These are phyloP conservation scores for Scaptomyza parva DNA, from an alignment of 2,888 invertebrate species.

Conservation along the genomic window DNA sequence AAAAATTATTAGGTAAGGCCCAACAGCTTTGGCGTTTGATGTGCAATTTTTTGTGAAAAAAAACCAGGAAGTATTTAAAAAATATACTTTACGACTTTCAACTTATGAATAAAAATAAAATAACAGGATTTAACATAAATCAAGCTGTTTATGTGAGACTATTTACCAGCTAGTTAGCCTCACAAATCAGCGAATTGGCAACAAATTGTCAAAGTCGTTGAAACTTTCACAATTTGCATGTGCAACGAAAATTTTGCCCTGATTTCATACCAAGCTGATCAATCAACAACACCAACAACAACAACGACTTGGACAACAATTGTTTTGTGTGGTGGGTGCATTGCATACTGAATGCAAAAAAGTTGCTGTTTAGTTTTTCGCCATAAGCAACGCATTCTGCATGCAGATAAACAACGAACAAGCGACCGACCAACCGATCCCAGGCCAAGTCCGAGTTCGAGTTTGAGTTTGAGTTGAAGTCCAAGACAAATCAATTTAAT, in stretches of 20 bases:
- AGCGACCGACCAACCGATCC: constrained; percentile 33
- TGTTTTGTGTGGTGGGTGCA: constrained; percentile 41
- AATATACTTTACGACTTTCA: too few species aligned
- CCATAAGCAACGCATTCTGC: constrained; percentile 65
- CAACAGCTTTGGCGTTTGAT: constrained; percentile 4
- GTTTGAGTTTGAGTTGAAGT: too few species aligned
- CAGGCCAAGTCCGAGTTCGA: constrained; percentile 17
- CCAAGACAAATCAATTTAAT: constrained; percentile 60
- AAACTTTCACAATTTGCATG: constrained; percentile 72
- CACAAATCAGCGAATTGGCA: constrained; percentile 62
- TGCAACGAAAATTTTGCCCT: constrained; percentile 66
- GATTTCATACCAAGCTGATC: constrained; percentile 65
- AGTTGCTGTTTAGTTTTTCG: constrained; percentile 55
- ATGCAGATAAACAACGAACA: constrained; percentile 64
- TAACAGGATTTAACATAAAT: constrained; percentile 71
- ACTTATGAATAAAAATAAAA: neutral
- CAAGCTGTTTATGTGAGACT: constrained; percentile 30
- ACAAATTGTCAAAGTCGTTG: constrained; percentile 29
- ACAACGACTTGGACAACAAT: constrained; percentile 33
- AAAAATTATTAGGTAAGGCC: constrained; percentile 14
- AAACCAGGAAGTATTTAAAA: constrained; percentile 8
- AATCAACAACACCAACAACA: constrained; percentile 46
- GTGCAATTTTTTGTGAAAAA: neutral
- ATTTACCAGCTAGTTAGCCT: constrained; percentile 33
- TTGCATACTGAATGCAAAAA: constrained; percentile 48